Evolutionary conservation across 2,888 invertebrate genomes (phyloP).

Genomic region (Cryptosula pallasiana): DNA sequence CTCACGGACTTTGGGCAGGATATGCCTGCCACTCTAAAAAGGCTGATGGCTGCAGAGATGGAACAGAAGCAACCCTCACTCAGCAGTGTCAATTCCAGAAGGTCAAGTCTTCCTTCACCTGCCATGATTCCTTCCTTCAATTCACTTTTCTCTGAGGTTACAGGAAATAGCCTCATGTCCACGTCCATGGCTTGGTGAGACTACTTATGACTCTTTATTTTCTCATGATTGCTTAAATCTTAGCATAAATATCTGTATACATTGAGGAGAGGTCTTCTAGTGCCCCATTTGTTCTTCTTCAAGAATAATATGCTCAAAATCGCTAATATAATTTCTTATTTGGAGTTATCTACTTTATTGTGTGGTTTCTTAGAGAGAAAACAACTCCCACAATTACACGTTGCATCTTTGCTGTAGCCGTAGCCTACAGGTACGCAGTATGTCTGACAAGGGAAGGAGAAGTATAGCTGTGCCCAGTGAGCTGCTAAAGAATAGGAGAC

Average conservation of each 20-base stretch:
- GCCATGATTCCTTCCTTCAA: background rate
- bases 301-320: no score
- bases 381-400: no score
- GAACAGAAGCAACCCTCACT: background rate
- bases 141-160: slow-evolving; percentile 17
- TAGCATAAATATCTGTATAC: no score
- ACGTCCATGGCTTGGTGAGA: background rate
- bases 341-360: no score
- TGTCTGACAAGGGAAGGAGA: background rate
- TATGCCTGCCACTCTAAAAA: background rate
- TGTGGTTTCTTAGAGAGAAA: no score
- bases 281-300: no score
- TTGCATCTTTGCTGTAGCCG: no score
- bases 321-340: no score
- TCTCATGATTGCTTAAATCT: no score
- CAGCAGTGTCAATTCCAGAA: background rate
- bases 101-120: background rate
- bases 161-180: slow-evolving; percentile 3
- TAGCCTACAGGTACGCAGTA: background rate
- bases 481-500: background rate
- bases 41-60: background rate
- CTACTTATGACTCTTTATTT: no score
- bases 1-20: slow-evolving; percentile 21
- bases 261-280: no score
- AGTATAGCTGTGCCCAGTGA: slow-evolving; percentile 18